Conservation (phyloP, 2,797 vertebrate species). For the Tinamus major region DNA sequence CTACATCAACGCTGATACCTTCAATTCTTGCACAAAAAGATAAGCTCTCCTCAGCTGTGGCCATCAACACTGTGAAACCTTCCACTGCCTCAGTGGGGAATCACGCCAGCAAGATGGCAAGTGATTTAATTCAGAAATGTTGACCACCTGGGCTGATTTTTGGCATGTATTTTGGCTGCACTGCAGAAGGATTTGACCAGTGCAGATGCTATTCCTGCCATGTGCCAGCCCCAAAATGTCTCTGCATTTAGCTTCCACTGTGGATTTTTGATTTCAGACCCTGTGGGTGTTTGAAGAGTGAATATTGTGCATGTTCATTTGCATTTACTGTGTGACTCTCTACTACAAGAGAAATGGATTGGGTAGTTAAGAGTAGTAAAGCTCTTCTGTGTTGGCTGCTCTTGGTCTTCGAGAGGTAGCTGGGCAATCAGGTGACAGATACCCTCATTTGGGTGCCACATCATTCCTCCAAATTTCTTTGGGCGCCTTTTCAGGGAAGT, state of each 20-base stretch:
- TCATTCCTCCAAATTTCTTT: background rate
- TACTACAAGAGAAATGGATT: slow-evolving; percentile 7
- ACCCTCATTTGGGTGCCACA: fast-evolving
- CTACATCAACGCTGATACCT: fast-evolving
- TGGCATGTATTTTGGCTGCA: background rate
- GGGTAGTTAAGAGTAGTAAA: background rate
- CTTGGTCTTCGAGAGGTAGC: background rate
- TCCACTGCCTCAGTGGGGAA: background rate
- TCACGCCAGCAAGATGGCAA: background rate
- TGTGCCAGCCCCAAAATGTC: slow-evolving; percentile 2
- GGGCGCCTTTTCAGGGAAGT: background rate
- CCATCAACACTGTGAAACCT: background rate
- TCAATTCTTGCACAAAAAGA: background rate
- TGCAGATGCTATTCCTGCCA: background rate
- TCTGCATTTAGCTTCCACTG: background rate
- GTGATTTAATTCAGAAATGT: background rate
- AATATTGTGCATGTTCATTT: background rate
- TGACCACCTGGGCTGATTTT: background rate
- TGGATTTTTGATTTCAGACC: background rate
- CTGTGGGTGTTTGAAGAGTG: background rate
- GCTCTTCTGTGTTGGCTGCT: background rate
- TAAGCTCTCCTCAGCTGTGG: background rate
- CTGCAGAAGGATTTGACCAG: background rate
- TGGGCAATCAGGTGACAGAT: background rate
- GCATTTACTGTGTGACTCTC: background rate